A percentile compares a stretch with the other conserved stretches of the same genome.
Evolutionary conservation across 37 sponge, comb jelly and placozoan genomes (phyloP).

Genomic region (Sycon ciliatum): DNA sequence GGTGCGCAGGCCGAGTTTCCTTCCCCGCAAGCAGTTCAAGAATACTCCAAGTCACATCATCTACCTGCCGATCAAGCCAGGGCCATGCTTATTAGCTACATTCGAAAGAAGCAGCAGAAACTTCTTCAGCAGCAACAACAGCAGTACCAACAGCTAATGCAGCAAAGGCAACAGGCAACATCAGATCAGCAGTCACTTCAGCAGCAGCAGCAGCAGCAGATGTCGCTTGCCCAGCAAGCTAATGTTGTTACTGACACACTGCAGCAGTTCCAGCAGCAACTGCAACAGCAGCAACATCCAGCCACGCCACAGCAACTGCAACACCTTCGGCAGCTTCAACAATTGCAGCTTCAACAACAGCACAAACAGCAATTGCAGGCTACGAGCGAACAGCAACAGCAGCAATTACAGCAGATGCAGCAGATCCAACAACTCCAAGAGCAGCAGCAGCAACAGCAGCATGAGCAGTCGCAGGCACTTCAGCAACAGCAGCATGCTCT

Average conservation of each 20-base stretch:
- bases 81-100: too few species aligned
- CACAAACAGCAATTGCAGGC: not conserved
- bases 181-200: not conserved
- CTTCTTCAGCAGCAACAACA: not conserved
- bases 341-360: not conserved
- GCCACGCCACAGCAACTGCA: too few species aligned
- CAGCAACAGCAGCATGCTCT: constrained; percentile 12
- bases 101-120: not conserved
- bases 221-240: too few species aligned
- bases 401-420: too few species aligned
- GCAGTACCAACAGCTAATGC: not conserved
- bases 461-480: constrained; percentile 22
- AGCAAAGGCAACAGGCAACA: not conserved
- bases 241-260: too few species aligned
- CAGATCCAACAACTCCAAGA: not conserved
- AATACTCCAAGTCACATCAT: not conserved
- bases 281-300: too few species aligned
- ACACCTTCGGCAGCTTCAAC: too few species aligned
- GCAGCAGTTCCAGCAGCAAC: too few species aligned
- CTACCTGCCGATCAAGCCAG: too few species aligned
- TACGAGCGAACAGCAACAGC: not conserved
- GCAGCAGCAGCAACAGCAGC: constrained; percentile 18
- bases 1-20: too few species aligned
- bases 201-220: not conserved
- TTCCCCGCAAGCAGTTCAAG: not conserved